phyloP scores from a whole-genome alignment of 2,888 invertebrate genomes.

The Muschampia plurimacula region DNA sequence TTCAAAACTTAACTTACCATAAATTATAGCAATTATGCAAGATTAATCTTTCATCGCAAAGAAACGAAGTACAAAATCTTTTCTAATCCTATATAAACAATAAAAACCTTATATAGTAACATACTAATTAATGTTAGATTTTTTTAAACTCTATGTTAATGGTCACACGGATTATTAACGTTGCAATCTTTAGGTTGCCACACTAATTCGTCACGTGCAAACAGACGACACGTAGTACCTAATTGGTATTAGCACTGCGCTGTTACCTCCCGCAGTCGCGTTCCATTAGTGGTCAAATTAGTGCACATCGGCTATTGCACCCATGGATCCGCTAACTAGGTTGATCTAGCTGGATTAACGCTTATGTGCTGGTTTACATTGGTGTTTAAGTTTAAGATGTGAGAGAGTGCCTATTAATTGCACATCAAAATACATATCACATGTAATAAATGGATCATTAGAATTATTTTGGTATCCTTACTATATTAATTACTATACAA shows the following conservation, averaged over 20 bases:
- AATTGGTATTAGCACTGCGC: conserved; percentile 34
- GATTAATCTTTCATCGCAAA: too few relatives aligned
- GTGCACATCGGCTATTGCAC: conserved; percentile 43
- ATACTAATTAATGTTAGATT: too few relatives aligned
- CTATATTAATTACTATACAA: too few relatives aligned
- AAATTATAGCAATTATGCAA: too few relatives aligned
- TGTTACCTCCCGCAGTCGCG: conserved; percentile 43
- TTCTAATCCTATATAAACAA: too few relatives aligned
- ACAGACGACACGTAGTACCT: conserved; percentile 22
- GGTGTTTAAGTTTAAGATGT: not conserved
- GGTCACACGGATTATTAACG: not conserved
- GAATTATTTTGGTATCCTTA: too few relatives aligned
- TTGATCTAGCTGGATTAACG: not conserved
- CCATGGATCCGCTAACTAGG: conserved; percentile 26
- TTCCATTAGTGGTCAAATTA: conserved; percentile 54
- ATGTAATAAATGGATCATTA: not conserved
- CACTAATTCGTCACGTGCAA: conserved; percentile 14
- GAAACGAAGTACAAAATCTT: too few relatives aligned
- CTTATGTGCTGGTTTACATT: not conserved
- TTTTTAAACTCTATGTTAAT: too few relatives aligned
- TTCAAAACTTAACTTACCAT: too few relatives aligned
- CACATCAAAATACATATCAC: not conserved
- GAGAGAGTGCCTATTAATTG: not conserved
- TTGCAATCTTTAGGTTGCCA: not conserved
- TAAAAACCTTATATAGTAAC: too few relatives aligned